Percentiles rank a stretch among this genome's conserved stretches.
phyloP scores from a whole-genome alignment of 2,797 vertebrate species.

The Phylloscopus collybita region DNA sequence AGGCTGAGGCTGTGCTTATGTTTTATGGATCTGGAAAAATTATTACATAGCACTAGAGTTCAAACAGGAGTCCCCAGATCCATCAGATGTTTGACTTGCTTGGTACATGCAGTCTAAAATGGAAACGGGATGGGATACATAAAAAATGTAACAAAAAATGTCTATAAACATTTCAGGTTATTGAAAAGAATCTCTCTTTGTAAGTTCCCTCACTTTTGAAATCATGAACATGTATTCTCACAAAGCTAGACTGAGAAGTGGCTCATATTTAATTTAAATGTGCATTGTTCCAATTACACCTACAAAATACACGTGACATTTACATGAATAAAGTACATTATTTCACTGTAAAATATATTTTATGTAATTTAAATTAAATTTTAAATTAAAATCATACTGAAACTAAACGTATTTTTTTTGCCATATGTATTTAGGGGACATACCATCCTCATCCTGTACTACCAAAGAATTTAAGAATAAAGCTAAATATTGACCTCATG shows the following conservation, averaged over 20 bases:
- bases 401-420: background rate
- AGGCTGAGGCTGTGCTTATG: background rate
- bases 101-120: background rate
- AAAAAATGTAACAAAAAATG: conserved; percentile 35
- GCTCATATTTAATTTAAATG: background rate
- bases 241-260: background rate
- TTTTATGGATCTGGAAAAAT: conserved; percentile 48
- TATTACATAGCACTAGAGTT: conserved; percentile 22
- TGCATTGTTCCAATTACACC: conserved; percentile 12
- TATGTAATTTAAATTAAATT: conserved; percentile 1
- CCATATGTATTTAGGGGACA: background rate
- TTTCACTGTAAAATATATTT: background rate
- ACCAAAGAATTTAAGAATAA: background rate
- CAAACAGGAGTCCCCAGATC: conserved; percentile 47
- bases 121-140: conserved; percentile 4
- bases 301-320: background rate
- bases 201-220: background rate
- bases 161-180: conserved; percentile 28
- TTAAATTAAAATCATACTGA: background rate
- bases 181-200: background rate
- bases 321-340: background rate
- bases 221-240: background rate
- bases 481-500: background rate
- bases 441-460: background rate
- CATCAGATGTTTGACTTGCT: conserved; percentile 26